A percentile compares a stretch with the other conserved stretches of the same genome.
Conservation (phyloP, 2,113 vertebrate species). For the Eretmochelys imbricata region DNA sequence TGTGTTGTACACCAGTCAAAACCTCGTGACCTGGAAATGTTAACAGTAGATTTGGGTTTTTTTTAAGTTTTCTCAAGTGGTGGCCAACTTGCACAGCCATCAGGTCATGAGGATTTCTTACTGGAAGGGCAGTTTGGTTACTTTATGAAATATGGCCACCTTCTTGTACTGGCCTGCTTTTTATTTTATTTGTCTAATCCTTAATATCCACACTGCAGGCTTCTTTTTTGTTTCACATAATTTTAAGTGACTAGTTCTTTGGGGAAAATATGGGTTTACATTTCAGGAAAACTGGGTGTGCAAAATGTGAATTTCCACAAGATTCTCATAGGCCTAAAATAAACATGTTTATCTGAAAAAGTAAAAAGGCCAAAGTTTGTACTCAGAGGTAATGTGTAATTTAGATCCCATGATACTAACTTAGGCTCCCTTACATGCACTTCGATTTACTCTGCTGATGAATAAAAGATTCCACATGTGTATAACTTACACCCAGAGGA, state of each 20-base stretch:
- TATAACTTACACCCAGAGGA: neutral
- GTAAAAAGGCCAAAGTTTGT: neutral
- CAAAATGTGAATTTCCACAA: neutral
- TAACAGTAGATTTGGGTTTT: neutral
- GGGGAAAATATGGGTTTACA: neutral
- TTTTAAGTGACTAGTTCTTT: neutral
- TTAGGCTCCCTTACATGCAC: neutral
- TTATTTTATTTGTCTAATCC: neutral
- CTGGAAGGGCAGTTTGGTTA: neutral
- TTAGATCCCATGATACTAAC: neutral
- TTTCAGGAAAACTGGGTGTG: neutral
- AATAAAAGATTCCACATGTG: neutral
- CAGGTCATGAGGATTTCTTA: neutral
- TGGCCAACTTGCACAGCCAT: neutral
- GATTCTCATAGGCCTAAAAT: neutral
- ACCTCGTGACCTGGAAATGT: neutral
- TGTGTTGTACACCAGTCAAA: neutral
- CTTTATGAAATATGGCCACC: neutral
- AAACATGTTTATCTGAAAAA: neutral
- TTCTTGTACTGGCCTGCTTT: neutral
- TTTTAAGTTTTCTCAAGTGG: neutral
- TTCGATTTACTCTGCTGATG: neutral
- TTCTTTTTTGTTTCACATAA: neutral
- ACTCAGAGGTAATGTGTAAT: neutral
- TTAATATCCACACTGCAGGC: neutral